These are phyloP conservation scores for Clupea harengus DNA, from an alignment of 2,113 vertebrate genomes.

Conservation along the genomic window DNA sequence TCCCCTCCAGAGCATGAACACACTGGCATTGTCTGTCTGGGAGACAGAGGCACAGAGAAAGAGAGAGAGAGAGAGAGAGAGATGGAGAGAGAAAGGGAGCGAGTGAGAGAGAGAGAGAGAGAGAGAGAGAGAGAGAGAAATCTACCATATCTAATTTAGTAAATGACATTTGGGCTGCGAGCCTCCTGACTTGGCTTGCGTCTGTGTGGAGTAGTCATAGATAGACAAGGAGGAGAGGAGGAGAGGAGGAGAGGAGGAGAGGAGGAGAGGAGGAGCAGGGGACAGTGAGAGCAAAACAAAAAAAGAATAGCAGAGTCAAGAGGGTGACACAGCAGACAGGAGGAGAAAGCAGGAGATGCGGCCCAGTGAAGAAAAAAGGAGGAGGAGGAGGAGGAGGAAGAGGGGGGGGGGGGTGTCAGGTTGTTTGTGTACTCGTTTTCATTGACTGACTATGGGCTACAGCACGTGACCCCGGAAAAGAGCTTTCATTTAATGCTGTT, in stretches of 20 bases:
- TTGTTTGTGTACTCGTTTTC: constrained; percentile 21
- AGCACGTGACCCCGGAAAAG: no score
- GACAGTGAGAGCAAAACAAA: not conserved
- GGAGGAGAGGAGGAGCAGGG: not conserved
- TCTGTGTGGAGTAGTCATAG: constrained; percentile 20
- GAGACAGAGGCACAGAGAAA: not conserved
- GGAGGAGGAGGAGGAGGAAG: not conserved
- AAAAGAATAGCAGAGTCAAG: not conserved
- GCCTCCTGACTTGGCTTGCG: constrained; percentile 58
- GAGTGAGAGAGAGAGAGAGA: not conserved
- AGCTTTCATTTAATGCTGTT: not conserved
- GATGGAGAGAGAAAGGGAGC: not conserved
- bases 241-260: not conserved
- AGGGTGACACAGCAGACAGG: not conserved
- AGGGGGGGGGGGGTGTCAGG: constrained; percentile 39
- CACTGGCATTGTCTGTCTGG: constrained; percentile 51
- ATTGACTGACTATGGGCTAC: no score
- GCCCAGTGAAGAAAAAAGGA: constrained; percentile 24
- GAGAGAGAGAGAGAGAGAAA: constrained; percentile 27
- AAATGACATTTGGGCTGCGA: constrained; percentile 61
- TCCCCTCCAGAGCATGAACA: constrained; percentile 44
- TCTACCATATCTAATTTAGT: constrained; percentile 60
- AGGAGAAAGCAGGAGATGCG: not conserved
- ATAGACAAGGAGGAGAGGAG: constrained; percentile 3
- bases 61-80: not conserved